Base-by-base conservation (phyloP, 2,888 invertebrate genomes). In the Balanococcus diminutus region DNA sequence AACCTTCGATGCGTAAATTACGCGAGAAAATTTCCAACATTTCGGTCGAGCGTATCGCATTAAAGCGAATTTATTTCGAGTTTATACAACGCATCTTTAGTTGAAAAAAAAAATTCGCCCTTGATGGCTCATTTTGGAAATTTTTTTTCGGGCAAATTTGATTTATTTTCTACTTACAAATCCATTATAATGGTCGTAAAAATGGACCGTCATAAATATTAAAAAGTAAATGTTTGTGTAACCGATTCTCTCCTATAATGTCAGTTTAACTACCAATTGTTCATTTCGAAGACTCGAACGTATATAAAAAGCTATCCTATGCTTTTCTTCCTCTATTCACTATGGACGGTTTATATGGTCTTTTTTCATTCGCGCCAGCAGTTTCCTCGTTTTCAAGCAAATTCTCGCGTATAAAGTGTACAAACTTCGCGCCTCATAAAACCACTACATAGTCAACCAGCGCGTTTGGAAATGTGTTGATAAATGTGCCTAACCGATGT, bases 261-360 rank as follows among this genome's bases (percentile, higher is more conserved):
- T 61, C 61, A 61, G 61, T 61, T 61, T 61, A 61, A 61, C 61
- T 61, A 61, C 61, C 61, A 61, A 61, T 61, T 61, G 61, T 25
- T 61, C 25, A 61, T 61, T 61, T 61, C 61, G 61, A 22, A 25
- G 25, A 61, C 25, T 25, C 61, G 25, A 61, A 19, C 61, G 61
- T 61, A 25, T 61, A 61, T 46, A 46, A 46, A 61, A 61, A 56
- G 22, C 19, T 25, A 61, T 25, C 25, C 22, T 61, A 25, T 22
- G 25, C 61, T 22, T 61, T 61, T 61, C 61, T 5, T 39, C 39
- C 46, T 14, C 46, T 46, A 46, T 46, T 61, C 25, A 25, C 19
- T 8, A 8, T 25, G 2, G 25, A 25, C 61, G 61, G 25, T 61
- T 61, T 61, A 61, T 61, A 25, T 61, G 25, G 14, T 46, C 25